Base-by-base conservation (phyloP, 1,140 invertebrate genomes). In the Macrobrachium nipponense region DNA sequence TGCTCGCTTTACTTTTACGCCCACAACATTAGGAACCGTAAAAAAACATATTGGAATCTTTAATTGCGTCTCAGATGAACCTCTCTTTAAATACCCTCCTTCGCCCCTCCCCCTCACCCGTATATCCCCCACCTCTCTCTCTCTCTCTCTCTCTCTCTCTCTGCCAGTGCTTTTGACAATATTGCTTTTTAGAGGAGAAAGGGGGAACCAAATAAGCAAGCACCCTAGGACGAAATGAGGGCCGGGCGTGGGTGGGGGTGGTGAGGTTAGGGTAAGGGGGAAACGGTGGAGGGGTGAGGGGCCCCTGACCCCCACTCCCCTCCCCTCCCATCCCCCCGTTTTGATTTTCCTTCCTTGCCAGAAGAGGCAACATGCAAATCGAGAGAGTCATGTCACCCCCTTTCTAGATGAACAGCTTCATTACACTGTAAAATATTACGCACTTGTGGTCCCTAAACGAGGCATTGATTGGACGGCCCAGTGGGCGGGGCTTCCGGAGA, bases 401-500 rank as follows among this genome's bases (percentile, higher is more conserved):
- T 61, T 66, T 62, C 83, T 77, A 80, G 83, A 86, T 86, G 66
- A 66, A 86, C 83, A 75, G 83, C 83, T 86, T 86, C 83, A 86
- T 86, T 86, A 86, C 83, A 64, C 77, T 86, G 83, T 86, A 80
- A 86, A 86, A 86, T 86, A 86, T 86, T 79, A 77, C 83, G 83
- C 83, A 73, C 83, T 86, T 86, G 83, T 80, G 83, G 83, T 86
- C 83, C 77, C 83, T 75, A 61, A 80, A 86, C 83, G 77, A 86
- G 83, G 80, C 83, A 80, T 86, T 86, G 83, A 86, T 86, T 86
- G 83, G 83, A 72, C 36, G 77, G 83, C 20, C 14, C 51, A n/a
- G 68, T 60, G 59, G 77, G 83, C 66, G 83, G 77, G 59, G 83
- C 83, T 44, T 36, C 14, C 58, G n/a, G 51, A 82, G 70, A 80